Conservation (phyloP, 1,140 invertebrate species). For the Microplitis demolitor region DNA sequence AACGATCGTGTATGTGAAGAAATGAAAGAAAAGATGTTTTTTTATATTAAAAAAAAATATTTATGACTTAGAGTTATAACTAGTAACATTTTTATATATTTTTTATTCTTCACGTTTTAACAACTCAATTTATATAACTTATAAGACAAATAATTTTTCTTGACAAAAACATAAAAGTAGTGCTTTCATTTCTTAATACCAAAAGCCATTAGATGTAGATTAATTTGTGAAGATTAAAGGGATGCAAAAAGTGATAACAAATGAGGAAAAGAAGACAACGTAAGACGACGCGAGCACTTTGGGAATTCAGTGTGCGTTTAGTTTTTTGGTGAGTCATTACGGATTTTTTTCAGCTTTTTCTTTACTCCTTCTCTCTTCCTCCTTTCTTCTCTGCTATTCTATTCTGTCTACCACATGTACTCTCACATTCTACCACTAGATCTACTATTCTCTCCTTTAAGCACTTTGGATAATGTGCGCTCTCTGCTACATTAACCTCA, state of each 20-base stretch:
- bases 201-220: slow-evolving; percentile 26
- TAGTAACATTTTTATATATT: neutral
- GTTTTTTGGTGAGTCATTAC: slow-evolving; percentile 30
- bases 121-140: slow-evolving; percentile 5
- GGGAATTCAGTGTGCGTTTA: slow-evolving; percentile 21
- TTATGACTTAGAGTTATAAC: neutral
- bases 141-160: neutral
- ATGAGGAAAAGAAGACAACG: neutral
- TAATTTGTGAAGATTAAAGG: slow-evolving; percentile 26
- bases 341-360: slow-evolving; percentile 22
- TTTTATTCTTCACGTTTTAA: neutral
- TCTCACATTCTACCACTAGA: slow-evolving; percentile 13
- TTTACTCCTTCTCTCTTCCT: too few species aligned
- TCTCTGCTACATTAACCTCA: slow-evolving; percentile 56
- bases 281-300: slow-evolving; percentile 3
- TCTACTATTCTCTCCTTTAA: slow-evolving; percentile 38
- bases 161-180: slow-evolving; percentile 4
- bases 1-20: slow-evolving; percentile 14
- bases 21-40: slow-evolving; percentile 9
- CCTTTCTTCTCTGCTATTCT: too few species aligned
- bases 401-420: neutral
- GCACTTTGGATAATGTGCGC: slow-evolving; percentile 50
- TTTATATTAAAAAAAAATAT: neutral
- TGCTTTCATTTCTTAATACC: neutral
- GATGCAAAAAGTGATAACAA: slow-evolving; percentile 16